Evolutionary conservation across 2,888 invertebrate species (phyloP).

Genomic region (Allophyes oxyacanthae): DNA sequence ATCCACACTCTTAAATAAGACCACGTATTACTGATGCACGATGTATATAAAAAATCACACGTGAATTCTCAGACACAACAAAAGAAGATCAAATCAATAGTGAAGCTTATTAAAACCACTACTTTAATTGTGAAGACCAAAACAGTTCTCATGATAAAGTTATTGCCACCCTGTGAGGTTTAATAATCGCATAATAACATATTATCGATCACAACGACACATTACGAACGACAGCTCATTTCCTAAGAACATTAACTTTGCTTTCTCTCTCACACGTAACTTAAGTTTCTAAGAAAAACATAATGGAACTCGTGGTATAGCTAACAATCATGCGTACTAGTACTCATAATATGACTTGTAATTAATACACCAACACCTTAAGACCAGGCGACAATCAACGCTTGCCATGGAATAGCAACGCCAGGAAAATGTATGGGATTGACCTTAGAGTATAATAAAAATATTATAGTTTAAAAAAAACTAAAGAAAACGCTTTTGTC

Average conservation of each 20-base stretch:
- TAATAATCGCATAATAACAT: slow-evolving; percentile 22
- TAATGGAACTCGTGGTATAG: slow-evolving; percentile 18
- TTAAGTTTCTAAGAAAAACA: slow-evolving; percentile 29
- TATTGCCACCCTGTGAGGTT: slow-evolving; percentile 24
- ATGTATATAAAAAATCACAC: too few relatives aligned
- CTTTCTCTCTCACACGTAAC: slow-evolving; percentile 25
- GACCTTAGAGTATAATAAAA: too few relatives aligned
- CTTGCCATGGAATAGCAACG: too few relatives aligned
- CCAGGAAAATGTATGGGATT: too few relatives aligned
- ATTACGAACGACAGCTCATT: slow-evolving; percentile 42
- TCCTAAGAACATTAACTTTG: slow-evolving; percentile 42
- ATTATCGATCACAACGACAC: slow-evolving; percentile 39
- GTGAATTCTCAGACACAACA: too few relatives aligned
- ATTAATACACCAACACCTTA: background rate
- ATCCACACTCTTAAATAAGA: too few relatives aligned
- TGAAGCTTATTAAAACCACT: too few relatives aligned
- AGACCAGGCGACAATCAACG: background rate
- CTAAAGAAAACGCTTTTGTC: too few relatives aligned
- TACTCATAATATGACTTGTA: slow-evolving; percentile 21
- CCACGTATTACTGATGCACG: too few relatives aligned
- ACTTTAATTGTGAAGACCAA: background rate
- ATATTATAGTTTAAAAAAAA: too few relatives aligned
- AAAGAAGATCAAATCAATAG: too few relatives aligned
- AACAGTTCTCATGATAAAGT: slow-evolving; percentile 22
- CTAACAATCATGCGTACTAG: background rate